Base-by-base conservation (phyloP, 2,888 invertebrate genomes). In the Tuta absoluta region DNA sequence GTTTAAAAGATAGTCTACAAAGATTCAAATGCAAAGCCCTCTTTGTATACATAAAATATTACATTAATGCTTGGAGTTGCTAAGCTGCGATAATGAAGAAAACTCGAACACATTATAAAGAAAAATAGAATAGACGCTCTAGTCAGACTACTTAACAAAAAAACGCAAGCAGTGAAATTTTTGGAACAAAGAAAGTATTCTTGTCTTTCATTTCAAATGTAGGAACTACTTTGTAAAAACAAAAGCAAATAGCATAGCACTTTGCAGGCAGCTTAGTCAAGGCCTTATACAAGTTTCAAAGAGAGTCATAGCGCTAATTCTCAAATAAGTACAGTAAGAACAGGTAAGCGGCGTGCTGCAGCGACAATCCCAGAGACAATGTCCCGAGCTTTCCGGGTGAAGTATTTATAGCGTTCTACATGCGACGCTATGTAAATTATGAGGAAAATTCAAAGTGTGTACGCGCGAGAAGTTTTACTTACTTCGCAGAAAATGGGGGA, bases 351-450 rank as follows among this genome's bases (percentile, higher is more conserved):
- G 56, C 45, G 63, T 71, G 69, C 69, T 72, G 69, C 69, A 66
- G 70, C 69, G 71, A 73, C 67, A 75, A 69, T 74, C 72, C 72
- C 73, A 75, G 75, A 77, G 74, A 66, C 70, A 59, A 57, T 67
- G 69, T 71, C 71, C 69, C 63, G 72, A 72, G 72, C 74, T 77
- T 74, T 63, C 69, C 63, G 63, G 66, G 66, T 69, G 73, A 77
- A 77, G 79, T 78, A 84, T 83, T 82, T 81, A 82, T 78, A n/a
- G 33, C 33, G 1, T 8, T 71, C 68, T 73, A 78, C 73, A 76
- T 71, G 72, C 73, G 74, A 76, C 74, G 72, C 69, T 73, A 68
- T 70, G 71, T 77, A 76, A 82, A 76, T 80, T 80, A 80, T 72
- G 77, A 77, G 72, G 71, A 72, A 76, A 53, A 24, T 24, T 81